Conservation (phyloP, 1,140 invertebrate species). For the Drosophila ananassae region DNA sequence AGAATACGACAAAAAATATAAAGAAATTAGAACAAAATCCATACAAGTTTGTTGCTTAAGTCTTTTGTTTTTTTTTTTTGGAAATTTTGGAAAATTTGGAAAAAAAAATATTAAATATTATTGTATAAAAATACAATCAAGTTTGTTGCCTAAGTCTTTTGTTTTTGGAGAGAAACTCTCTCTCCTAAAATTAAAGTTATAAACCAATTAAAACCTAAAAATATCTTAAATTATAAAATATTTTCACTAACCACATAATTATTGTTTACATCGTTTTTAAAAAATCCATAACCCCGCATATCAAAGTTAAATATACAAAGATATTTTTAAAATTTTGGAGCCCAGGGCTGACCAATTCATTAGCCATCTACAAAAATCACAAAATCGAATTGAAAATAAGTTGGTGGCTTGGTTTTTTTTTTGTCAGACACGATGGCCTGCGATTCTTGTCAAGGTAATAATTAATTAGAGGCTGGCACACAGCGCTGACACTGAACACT, state of each 20-base stretch:
- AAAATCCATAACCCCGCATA: not conserved
- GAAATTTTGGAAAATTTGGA: not conserved
- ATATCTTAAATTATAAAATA: not conserved
- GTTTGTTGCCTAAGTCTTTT: slow-evolving; percentile 67
- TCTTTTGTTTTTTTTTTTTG: slow-evolving; percentile 4
- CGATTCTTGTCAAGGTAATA: slow-evolving; percentile 59
- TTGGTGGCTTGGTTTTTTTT: slow-evolving; percentile 11
- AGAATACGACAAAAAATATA: slow-evolving; percentile 15
- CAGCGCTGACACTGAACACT: slow-evolving; percentile 49
- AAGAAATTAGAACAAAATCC: slow-evolving; percentile 8
- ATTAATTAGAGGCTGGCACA: slow-evolving; percentile 49
- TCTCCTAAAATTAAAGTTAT: not conserved
- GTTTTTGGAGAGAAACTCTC: slow-evolving; percentile 18
- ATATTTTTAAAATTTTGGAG: slow-evolving; percentile 10
- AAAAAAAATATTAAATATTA: too few species aligned
- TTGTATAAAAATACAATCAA: too few species aligned
- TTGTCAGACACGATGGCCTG: slow-evolving; percentile 8
- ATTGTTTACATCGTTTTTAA: not conserved
- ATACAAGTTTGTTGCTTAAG: not conserved
- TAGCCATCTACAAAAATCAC: slow-evolving; percentile 48
- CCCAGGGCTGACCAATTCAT: slow-evolving; percentile 42
- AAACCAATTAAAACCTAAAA: not conserved
- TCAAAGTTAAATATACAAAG: not conserved
- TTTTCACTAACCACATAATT: not conserved
- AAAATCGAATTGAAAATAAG: slow-evolving; percentile 45